Base-by-base conservation (phyloP, 1,140 invertebrate species). In the Aphelinus atriplicis region DNA sequence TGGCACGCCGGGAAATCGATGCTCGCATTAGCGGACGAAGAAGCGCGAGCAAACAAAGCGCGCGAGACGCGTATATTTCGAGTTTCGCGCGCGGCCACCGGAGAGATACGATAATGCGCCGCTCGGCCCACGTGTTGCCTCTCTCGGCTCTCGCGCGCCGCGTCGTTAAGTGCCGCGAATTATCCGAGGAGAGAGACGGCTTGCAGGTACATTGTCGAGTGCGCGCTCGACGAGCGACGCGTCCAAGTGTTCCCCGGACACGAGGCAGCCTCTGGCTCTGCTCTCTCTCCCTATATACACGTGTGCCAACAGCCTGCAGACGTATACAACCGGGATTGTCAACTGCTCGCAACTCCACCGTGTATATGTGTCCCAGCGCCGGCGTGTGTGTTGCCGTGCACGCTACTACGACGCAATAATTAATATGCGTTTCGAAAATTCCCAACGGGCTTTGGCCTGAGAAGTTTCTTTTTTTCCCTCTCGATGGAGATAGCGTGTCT, bases 171-270 rank as follows among this genome's bases (percentile, higher is more conserved):
- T 56, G 43, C 1, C 42, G 65, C 26, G 43, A 56, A 67, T 67
- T 53, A 67, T 56, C 65, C 43, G 51, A 45, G 48, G n/a, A 6
- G 56, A 58, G n/a, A n/a, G 6, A 6, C 62, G 47, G 5, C 5
- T n/a, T 45, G 55, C 66, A 58, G 66, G 55, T 69, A 69, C 66
- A 69, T 69, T 69, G 66, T 69, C 48, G 9, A 50, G 1, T 48
- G 56, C 55, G 58, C 66, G 48, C 47, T 58, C 66, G 55, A 48
- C 55, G 55, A 26, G 26, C 26, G 26, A 26, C 26, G 26, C 66
- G 56, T 69, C 56, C 4, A 50, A 69, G 66, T 58, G 66, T 56
- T n/a, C 26, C 26, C 63, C 4, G n/a, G 10, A 63, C 45, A 7
- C 45, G 45, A 46, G 63, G 10, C 6, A 51, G 48, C 0, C 47